A percentile compares a stretch with the other conserved stretches of the same genome.
phyloP scores from a whole-genome alignment of 2,888 invertebrate species.

The Deroplatys truncata region DNA sequence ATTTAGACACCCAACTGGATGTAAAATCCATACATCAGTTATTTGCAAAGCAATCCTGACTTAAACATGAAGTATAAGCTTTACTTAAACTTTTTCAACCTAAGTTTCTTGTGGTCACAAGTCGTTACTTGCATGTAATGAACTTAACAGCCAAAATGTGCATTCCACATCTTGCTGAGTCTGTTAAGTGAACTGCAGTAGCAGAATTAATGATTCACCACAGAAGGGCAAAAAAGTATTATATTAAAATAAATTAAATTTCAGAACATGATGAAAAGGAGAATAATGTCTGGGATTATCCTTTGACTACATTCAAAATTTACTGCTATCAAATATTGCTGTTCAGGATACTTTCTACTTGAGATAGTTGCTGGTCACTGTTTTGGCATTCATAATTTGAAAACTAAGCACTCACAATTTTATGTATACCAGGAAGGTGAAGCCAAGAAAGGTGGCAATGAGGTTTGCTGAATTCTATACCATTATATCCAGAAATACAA shows the following conservation, averaged over 20 bases:
- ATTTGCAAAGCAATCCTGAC: neutral
- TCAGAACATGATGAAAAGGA: neutral
- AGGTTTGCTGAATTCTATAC: no score
- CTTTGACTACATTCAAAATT: no score
- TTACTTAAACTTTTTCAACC: neutral
- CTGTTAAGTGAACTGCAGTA: neutral
- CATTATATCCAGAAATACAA: no score
- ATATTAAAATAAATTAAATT: neutral
- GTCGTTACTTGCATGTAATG: neutral
- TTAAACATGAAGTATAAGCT: neutral
- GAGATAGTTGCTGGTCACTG: no score
- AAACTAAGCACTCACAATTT: no score
- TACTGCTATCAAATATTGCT: no score
- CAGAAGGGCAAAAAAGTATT: neutral
- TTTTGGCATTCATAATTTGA: no score
- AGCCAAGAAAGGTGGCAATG: no score
- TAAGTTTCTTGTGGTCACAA: neutral
- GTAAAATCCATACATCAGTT: neutral
- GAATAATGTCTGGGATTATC: neutral
- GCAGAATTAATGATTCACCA: no score
- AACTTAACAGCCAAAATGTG: neutral
- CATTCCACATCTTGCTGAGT: neutral
- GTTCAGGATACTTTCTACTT: no score
- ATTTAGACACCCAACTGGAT: neutral
- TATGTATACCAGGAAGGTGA: no score